phyloP scores from a whole-genome alignment of 2,113 vertebrate species.

The Apodemus sylvaticus region DNA sequence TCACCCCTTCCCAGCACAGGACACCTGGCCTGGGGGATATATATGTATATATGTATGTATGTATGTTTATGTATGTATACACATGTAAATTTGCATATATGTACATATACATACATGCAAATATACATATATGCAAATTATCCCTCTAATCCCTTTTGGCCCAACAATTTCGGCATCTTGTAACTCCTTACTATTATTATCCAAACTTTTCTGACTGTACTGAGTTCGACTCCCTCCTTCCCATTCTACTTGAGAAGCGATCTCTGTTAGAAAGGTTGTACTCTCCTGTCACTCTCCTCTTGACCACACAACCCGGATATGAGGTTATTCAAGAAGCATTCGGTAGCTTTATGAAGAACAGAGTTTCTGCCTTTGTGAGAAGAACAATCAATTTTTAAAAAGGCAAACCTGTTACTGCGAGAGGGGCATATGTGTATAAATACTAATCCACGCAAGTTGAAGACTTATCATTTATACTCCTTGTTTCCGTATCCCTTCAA shows the following conservation, averaged over 20 bases:
- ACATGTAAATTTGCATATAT: neutral
- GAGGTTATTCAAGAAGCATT: neutral
- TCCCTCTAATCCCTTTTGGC: neutral
- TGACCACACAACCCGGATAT: neutral
- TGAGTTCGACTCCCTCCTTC: neutral
- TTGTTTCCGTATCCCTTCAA: neutral
- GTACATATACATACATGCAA: neutral
- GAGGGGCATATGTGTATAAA: neutral
- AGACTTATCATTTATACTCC: neutral
- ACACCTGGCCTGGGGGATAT: neutral
- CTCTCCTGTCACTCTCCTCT: neutral
- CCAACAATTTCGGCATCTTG: neutral
- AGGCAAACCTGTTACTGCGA: neutral
- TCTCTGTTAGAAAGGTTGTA: too few relatives aligned
- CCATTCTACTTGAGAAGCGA: neutral
- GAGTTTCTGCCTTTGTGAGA: conserved; percentile 1
- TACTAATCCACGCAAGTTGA: neutral
- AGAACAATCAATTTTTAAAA: neutral
- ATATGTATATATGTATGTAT: neutral
- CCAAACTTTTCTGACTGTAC: neutral
- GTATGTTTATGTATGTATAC: neutral
- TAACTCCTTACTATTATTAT: neutral
- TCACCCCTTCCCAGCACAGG: neutral
- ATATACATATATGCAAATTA: neutral
- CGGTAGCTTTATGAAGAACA: neutral